These are phyloP conservation scores for Marisa cornuarietis DNA, from an alignment of 1,140 invertebrate genomes.

Conservation along the genomic window DNA sequence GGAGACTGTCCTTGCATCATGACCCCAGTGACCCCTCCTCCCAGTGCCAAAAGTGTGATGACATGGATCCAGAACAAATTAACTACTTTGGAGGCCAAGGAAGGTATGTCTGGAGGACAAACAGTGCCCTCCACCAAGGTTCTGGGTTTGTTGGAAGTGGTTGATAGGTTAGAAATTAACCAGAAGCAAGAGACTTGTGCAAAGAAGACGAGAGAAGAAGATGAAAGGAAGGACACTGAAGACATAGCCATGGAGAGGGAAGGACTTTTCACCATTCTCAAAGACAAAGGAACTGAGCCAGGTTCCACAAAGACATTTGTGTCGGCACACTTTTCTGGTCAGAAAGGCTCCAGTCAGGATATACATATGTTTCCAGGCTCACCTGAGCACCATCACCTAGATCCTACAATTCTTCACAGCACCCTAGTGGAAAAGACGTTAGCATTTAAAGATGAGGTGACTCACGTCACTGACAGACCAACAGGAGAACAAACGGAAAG, in stretches of 20 bases:
- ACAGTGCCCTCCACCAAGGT: not conserved
- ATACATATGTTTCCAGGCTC: not conserved
- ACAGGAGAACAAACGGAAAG: constrained; percentile 28
- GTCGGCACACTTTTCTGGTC: not conserved
- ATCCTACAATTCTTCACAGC: constrained; percentile 34
- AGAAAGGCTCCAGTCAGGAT: not conserved
- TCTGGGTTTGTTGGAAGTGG: not conserved
- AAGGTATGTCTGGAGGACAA: not conserved
- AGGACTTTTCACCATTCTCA: constrained; percentile 18
- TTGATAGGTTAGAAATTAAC: not conserved
- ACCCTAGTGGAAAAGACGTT: constrained; percentile 38
- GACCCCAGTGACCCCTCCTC: constrained; percentile 53
- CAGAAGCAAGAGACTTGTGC: constrained; percentile 1
- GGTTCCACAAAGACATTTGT: not conserved
- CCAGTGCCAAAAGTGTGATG: constrained; percentile 33
- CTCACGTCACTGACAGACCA: constrained; percentile 33
- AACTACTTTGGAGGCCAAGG: not conserved
- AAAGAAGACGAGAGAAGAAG: not conserved
- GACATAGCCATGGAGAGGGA: not conserved
- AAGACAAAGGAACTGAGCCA: not conserved
- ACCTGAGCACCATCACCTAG: not conserved
- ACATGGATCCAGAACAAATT: constrained; percentile 42
- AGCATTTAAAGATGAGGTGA: constrained; percentile 39
- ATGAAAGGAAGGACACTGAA: not conserved
- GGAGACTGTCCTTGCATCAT: constrained; percentile 49